Base-by-base conservation (phyloP, 2,888 invertebrate species). In the Cephus pulcher region DNA sequence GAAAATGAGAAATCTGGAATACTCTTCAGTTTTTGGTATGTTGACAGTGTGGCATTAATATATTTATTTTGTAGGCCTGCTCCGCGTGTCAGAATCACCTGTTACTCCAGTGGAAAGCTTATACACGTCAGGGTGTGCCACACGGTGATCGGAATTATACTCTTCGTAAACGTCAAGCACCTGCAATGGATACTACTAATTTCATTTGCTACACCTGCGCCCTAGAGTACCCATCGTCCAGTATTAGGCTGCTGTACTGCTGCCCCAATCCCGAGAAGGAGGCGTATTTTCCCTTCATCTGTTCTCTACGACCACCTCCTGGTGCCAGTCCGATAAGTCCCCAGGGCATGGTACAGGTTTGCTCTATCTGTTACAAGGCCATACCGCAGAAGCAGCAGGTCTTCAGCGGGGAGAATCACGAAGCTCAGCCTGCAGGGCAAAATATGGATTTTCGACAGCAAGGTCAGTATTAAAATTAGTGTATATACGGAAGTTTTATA, bases 121-220 rank as follows among this genome's bases (percentile, higher is more conserved):
- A 95, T 90, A 93, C 94, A 78, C 88, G 94, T 89, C 94, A 95
- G 88, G 95, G 95, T 85, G 94, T 96, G 84, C 94, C 95, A 23
- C 95, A 96, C 85, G 93, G 93, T 86, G 97, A 97, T 89, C 94
- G 97, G 71, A 95, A 95, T 87, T 97, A 97, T 92, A 94, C 95
- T 68, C 93, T 97, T 77, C 94, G 97, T 81, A 96, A 97, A 89
- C 94, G 96, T 73, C 95, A 95, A 78, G 94, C 95, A 37, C 93
- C 94, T 12, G 92, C 94, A 33, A 90, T 93, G 78, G 95, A 95
- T 86, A 94, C 94, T 23, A 94, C 95, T 75, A 95, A 95, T 76
- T 97, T 97, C 92, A 95, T 97, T 74, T 98, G 98, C 92, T 98
- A 97, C 92, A 97, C 97, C 78, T 98, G 98, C 92, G 96, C 97